Evolutionary conservation across 2,888 invertebrate species (phyloP).

Genomic region (Pemphredon lugubris): DNA sequence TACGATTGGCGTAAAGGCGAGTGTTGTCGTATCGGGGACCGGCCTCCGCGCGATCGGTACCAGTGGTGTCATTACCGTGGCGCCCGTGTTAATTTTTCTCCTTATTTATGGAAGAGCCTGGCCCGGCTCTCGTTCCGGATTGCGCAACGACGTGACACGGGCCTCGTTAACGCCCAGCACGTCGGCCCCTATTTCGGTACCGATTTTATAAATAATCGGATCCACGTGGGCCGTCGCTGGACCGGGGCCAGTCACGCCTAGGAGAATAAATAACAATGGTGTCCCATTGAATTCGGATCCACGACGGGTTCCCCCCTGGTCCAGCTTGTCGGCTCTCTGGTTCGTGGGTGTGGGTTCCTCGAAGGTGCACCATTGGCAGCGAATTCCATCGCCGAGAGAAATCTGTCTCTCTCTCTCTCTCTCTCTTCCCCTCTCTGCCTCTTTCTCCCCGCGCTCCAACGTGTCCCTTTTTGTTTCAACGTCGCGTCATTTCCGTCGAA

Average conservation of each 20-base stretch:
- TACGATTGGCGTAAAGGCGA: conserved; percentile 38
- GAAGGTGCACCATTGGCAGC: conserved; percentile 50
- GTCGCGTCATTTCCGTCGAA: conserved; percentile 58
- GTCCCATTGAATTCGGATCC: conserved; percentile 67
- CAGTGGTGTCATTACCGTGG: conserved; percentile 13
- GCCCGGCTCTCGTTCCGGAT: conserved; percentile 47
- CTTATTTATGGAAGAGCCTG: too few relatives aligned
- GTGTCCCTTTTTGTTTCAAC: conserved; percentile 13
- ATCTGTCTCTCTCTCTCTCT: not conserved
- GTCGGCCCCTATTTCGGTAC: conserved; percentile 54
- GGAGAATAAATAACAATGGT: conserved; percentile 69
- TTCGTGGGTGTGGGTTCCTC: conserved; percentile 52
- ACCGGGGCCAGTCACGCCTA: conserved; percentile 64
- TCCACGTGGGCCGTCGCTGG: conserved; percentile 62
- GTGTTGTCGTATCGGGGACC: too few relatives aligned
- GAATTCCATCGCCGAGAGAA: conserved; percentile 44
- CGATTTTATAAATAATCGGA: conserved; percentile 66
- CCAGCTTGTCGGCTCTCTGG: conserved; percentile 43
- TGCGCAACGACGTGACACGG: conserved; percentile 48
- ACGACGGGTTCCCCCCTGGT: conserved; percentile 24
- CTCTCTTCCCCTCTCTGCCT: not conserved
- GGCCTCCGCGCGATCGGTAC: conserved; percentile 25
- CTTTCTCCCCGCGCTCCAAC: not conserved
- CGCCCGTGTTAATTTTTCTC: too few relatives aligned
- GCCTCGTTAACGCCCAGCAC: conserved; percentile 58